These are phyloP conservation scores for Scolopax bukidnonensis DNA, from an alignment of 2,797 vertebrate species.

Conservation along the genomic window DNA sequence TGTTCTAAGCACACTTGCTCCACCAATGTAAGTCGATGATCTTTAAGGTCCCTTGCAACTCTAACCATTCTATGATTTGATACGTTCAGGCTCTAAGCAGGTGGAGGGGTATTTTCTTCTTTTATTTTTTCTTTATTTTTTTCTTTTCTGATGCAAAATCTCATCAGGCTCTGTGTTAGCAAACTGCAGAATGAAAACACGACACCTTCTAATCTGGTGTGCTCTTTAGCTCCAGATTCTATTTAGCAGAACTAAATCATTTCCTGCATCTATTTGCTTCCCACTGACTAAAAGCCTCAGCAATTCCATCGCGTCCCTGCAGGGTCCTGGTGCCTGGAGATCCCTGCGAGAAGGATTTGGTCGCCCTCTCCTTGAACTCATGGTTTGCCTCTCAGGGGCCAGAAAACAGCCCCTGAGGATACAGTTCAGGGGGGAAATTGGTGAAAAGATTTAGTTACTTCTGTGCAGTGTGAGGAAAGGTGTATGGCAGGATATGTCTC, in stretches of 20 bases:
- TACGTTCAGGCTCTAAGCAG: background rate
- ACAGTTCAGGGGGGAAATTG: background rate
- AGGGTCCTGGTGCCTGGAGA: background rate
- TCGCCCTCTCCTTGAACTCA: background rate
- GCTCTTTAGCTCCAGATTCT: background rate
- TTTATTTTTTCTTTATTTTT: background rate
- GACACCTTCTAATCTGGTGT: background rate
- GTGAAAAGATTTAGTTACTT: background rate
- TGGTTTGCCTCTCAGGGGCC: background rate
- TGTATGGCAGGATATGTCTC: accelerated
- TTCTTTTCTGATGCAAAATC: background rate
- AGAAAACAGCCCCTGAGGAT: background rate
- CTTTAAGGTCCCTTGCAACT: too few relatives aligned
- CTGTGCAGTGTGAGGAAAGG: background rate
- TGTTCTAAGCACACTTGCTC: background rate
- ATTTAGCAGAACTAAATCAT: background rate
- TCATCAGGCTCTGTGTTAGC: background rate
- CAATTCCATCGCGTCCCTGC: accelerated
- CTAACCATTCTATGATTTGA: background rate
- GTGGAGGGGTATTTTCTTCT: background rate
- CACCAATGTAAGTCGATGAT: background rate
- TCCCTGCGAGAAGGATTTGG: background rate
- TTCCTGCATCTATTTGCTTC: background rate
- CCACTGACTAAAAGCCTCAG: background rate
- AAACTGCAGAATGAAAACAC: background rate